phyloP scores from a whole-genome alignment of 1,140 invertebrate genomes.

The Drosophila pruinosa region DNA sequence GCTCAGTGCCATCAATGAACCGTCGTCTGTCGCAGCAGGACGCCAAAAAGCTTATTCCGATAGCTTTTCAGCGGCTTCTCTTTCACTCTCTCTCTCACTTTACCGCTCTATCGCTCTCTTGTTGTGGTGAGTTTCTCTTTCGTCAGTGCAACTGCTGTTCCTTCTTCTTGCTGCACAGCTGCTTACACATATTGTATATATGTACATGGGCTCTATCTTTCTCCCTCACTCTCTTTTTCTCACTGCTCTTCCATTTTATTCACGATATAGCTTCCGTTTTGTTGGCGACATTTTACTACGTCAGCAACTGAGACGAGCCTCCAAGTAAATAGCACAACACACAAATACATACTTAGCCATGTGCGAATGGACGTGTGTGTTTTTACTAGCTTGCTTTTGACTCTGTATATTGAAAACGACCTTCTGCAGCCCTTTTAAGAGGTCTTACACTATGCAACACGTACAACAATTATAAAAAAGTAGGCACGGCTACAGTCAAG shows the following conservation, averaged over 20 bases:
- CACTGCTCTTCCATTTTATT: background rate
- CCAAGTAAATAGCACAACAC: conserved; percentile 67
- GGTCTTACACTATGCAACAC: conserved; percentile 53
- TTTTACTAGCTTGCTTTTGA: conserved; percentile 19
- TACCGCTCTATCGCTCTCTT: background rate
- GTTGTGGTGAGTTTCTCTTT: conserved; percentile 58
- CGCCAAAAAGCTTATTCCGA: conserved; percentile 59
- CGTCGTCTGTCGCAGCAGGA: conserved; percentile 50
- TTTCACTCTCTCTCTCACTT: background rate
- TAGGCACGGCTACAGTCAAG: background rate
- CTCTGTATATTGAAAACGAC: conserved; percentile 55
- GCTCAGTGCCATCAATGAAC: conserved; percentile 60
- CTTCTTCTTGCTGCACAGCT: conserved; percentile 73
- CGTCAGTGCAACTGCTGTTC: conserved; percentile 10
- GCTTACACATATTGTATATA: conserved; percentile 34
- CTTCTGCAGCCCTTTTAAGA: conserved; percentile 59
- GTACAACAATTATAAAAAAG: background rate
- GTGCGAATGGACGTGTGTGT: background rate
- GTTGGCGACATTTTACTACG: conserved; percentile 67
- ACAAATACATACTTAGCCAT: conserved; percentile 7
- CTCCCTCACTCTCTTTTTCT: conserved; percentile 3
- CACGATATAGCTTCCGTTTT: conserved; percentile 12
- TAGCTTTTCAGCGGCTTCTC: conserved; percentile 30
- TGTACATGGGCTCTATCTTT: background rate
- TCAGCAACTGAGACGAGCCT: conserved; percentile 74